A percentile compares a stretch with the other conserved stretches of the same genome.
Conservation (phyloP, 2,113 vertebrate species). For the Apteryx owenii region DNA sequence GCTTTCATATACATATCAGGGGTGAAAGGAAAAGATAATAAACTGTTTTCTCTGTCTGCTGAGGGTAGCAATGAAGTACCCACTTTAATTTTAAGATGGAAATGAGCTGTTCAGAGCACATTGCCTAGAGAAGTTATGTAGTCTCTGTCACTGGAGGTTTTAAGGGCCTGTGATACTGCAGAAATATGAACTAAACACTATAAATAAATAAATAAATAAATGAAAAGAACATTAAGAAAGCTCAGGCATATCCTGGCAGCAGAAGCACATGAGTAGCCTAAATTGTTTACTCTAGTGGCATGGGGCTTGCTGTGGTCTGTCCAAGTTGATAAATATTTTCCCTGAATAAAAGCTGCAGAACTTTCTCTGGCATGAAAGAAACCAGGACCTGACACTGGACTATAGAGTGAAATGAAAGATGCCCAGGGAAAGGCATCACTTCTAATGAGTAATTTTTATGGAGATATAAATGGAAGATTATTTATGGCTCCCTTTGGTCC, state of each 20-base stretch:
- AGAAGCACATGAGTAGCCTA: background rate
- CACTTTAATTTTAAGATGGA: background rate
- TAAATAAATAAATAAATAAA: background rate
- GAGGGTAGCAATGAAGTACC: background rate
- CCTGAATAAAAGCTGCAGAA: background rate
- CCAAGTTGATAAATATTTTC: background rate
- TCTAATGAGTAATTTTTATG: background rate
- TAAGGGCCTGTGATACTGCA: background rate
- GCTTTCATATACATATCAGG: background rate
- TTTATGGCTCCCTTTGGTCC: background rate
- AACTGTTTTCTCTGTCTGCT: background rate
- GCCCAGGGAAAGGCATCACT: background rate
- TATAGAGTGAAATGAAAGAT: background rate
- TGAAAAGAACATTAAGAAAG: background rate
- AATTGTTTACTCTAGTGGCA: rapidly evolving
- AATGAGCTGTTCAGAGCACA: background rate
- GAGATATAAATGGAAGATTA: background rate
- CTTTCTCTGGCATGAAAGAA: background rate
- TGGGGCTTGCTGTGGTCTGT: background rate
- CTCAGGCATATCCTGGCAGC: background rate
- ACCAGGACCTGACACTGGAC: background rate
- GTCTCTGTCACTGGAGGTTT: background rate
- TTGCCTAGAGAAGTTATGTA: background rate
- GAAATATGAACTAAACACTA: background rate
- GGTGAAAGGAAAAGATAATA: background rate